Base-by-base conservation (phyloP, 2,797 vertebrate species). In the Danio albolineatus region DNA sequence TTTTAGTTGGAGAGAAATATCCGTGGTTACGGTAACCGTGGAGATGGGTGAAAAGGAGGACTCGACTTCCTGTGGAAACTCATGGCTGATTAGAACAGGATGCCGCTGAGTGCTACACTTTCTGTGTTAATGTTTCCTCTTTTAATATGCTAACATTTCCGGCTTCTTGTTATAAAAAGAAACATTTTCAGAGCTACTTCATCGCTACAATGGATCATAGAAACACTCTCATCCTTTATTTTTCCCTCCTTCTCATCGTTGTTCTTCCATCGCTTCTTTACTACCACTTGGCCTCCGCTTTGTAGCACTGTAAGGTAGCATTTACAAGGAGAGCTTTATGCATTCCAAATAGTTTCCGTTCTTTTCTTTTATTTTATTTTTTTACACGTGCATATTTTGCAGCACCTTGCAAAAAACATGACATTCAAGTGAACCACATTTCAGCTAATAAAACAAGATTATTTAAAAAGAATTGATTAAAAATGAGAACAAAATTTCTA, bases 181-280 rank as follows among this genome's bases (percentile, higher is more conserved):
- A 28, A 28, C 89, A 89, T 91, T 93, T 94, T 91, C 90, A 90
- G 89, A 78, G 79, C 69, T 83, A 84, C 90, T 93, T 88, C 83
- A 87, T 84, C 77, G 72, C 65, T 78, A 76, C 82, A 4, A 65
- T 82, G 81, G 86, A 85, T 83, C 73, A 76, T 86, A 60, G 75
- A 83, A 43, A 62, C 17, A 64, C 85, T 46, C 62, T 65, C 49
- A 73, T 51, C 19, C 39, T 17, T 76, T 53, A 78, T 71, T 74
- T 65, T 54, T 46, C 12, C 44, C 51, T 60, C 38, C 41, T 44
- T 10, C 16, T 86, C 79, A 85, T 82, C 73, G 79, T 28, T 28
- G 28, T 81, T 73, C 82, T 80, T 80, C 83, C 85, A 74, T 85
- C 82, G 89, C 85, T 82, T 57, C 87, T 84, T 81, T 76, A 62